Evolutionary conservation across 2,888 invertebrate genomes (phyloP).

Genomic region (Drosophila koepferae): DNA sequence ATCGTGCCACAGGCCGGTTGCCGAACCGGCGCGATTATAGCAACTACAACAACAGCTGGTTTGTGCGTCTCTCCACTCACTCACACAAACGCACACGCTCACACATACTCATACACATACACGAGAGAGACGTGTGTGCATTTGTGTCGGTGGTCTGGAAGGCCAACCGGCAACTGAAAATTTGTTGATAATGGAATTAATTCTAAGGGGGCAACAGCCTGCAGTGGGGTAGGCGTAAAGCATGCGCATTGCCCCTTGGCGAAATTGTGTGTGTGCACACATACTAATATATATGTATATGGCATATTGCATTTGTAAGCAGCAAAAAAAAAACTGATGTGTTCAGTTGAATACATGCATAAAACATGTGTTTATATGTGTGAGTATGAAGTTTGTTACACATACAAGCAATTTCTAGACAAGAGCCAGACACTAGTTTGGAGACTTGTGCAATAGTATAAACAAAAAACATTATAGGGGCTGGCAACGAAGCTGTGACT

Average conservation of each 20-base stretch:
- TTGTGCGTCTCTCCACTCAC: conserved; percentile 29
- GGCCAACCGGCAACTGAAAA: conserved; percentile 42
- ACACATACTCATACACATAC: not conserved
- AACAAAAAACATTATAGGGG: not conserved
- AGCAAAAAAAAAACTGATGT: conserved; percentile 33
- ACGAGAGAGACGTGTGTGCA: conserved; percentile 2
- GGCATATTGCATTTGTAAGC: conserved; percentile 43
- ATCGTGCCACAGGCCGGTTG: conserved; percentile 39
- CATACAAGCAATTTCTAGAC: conserved; percentile 51
- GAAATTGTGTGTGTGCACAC: conserved; percentile 1
- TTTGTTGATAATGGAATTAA: conserved; percentile 20
- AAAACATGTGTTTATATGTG: conserved; percentile 1
- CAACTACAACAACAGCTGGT: conserved; percentile 77
- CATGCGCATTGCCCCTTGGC: conserved; percentile 59
- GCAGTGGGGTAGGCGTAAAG: conserved; percentile 44
- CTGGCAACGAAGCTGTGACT: conserved; percentile 17
- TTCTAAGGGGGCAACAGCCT: conserved; percentile 2
- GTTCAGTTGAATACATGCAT: conserved; percentile 23
- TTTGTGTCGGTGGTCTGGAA: conserved; percentile 45
- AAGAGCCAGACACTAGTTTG: conserved; percentile 54
- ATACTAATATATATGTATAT: not conserved
- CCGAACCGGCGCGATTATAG: conserved; percentile 45
- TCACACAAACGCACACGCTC: not conserved
- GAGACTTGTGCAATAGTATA: conserved; percentile 40
- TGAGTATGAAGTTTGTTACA: not conserved